Evolutionary conservation across 1,140 invertebrate genomes (phyloP).

Genomic region (Drosophila guanche): DNA sequence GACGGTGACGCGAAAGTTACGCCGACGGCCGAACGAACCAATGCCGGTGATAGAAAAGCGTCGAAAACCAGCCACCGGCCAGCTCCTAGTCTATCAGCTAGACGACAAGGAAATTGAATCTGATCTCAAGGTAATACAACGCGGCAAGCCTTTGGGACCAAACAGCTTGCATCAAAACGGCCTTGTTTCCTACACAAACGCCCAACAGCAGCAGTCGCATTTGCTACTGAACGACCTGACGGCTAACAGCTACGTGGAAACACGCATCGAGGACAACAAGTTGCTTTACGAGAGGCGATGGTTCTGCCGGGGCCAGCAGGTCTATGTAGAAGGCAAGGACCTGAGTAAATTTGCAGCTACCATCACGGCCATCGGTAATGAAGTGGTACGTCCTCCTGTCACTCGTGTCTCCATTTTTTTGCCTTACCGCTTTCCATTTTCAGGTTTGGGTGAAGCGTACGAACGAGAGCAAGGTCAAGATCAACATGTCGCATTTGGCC

Average conservation of each 20-base stretch:
- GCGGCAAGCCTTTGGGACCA: conserved; percentile 85
- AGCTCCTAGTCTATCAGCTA: conserved; percentile 92
- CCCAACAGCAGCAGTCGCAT: conserved; percentile 47
- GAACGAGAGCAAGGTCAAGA: conserved; percentile 91
- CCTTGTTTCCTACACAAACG: conserved; percentile 49
- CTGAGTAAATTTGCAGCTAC: conserved; percentile 91
- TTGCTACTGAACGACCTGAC: conserved; percentile 61
- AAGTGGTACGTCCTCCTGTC: conserved; percentile 88
- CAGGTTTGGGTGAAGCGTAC: conserved; percentile 96
- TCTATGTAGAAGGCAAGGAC: conserved; percentile 95
- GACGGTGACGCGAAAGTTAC: conserved; percentile 92
- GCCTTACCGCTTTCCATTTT: conserved; percentile 66
- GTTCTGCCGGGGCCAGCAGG: conserved; percentile 96
- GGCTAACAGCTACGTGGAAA: conserved; percentile 86
- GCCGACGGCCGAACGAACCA: conserved; percentile 96
- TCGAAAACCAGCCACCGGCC: conserved; percentile 89
- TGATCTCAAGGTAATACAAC: conserved; percentile 93
- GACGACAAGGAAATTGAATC: conserved; percentile 95
- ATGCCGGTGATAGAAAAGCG: conserved; percentile 93
- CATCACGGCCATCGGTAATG: conserved; percentile 94
- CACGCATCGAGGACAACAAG: conserved; percentile 96
- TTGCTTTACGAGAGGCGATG: conserved; percentile 96
- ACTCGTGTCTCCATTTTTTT: background rate
- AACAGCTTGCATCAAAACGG: conserved; percentile 73
- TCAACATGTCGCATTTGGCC: conserved; percentile 92